These are phyloP conservation scores for Spinus olivaceus DNA, from an alignment of 2,797 vertebrate genomes.

Conservation along the genomic window DNA sequence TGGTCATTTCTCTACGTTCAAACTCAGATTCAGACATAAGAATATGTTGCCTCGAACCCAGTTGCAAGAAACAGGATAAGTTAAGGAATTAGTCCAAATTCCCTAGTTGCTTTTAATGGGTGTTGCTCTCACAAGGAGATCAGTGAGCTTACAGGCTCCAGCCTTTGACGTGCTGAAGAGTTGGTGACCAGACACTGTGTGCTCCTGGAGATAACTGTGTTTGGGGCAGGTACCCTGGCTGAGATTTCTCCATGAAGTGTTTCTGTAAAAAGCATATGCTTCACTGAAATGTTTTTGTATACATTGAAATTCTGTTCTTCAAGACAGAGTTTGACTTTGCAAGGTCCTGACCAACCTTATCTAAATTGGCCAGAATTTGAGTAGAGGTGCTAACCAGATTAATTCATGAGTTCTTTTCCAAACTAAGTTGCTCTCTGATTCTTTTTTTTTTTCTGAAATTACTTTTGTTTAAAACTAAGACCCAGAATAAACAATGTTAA, in stretches of 20 bases:
- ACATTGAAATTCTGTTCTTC: background rate
- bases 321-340: background rate
- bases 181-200: background rate
- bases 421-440: background rate
- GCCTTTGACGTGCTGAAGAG: background rate
- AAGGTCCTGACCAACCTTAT: background rate
- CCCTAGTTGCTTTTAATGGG: background rate
- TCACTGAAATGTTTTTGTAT: background rate
- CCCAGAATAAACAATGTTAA: background rate
- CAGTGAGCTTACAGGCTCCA: background rate
- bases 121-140: background rate
- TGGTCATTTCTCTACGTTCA: background rate
- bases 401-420: background rate
- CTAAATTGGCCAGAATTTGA: background rate
- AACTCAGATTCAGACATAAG: background rate
- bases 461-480: background rate
- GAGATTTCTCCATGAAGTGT: background rate
- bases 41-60: background rate
- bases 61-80: background rate
- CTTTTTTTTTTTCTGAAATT: background rate
- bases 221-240: background rate
- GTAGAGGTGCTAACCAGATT: background rate
- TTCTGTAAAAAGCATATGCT: background rate
- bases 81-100: background rate
- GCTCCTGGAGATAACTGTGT: background rate